These are phyloP conservation scores for Adoxophyes honmai DNA, from an alignment of 1,140 invertebrate genomes.

Conservation along the genomic window DNA sequence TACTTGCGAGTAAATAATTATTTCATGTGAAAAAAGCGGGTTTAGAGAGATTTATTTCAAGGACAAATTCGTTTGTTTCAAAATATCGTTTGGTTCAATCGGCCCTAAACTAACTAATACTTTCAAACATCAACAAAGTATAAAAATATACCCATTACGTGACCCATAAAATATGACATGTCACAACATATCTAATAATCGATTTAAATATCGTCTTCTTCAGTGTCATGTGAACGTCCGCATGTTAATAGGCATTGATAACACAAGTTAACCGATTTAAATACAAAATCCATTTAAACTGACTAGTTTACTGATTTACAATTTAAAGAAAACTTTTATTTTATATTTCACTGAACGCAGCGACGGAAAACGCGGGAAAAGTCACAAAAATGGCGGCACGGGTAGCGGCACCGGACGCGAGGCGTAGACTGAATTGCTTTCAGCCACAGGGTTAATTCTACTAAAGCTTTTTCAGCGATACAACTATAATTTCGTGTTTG, in stretches of 20 bases:
- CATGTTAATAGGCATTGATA: slow-evolving; percentile 15
- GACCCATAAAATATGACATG: slow-evolving; percentile 10
- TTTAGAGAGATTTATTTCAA: no score
- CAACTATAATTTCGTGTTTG: slow-evolving; percentile 12
- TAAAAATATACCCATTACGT: not conserved
- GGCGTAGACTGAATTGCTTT: slow-evolving; percentile 44
- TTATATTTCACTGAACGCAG: not conserved
- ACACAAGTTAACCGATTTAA: not conserved
- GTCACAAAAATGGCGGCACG: slow-evolving; percentile 41
- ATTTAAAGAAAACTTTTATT: not conserved
- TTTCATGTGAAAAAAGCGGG: no score
- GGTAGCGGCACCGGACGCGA: slow-evolving; percentile 37
- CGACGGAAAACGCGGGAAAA: slow-evolving; percentile 44
- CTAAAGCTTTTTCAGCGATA: slow-evolving; percentile 17
- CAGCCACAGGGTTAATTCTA: slow-evolving; percentile 19
- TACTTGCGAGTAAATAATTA: no score
- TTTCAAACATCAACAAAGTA: not conserved
- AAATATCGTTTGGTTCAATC: no score
- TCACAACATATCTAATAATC: slow-evolving; percentile 20
- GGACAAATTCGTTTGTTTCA: no score
- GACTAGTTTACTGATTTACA: not conserved
- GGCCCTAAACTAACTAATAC: no score
- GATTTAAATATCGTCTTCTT: slow-evolving; percentile 20
- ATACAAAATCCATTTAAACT: not conserved
- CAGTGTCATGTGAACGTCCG: slow-evolving; percentile 24